Conservation (phyloP, 2,888 invertebrate species). For the Torymus tubicola region DNA sequence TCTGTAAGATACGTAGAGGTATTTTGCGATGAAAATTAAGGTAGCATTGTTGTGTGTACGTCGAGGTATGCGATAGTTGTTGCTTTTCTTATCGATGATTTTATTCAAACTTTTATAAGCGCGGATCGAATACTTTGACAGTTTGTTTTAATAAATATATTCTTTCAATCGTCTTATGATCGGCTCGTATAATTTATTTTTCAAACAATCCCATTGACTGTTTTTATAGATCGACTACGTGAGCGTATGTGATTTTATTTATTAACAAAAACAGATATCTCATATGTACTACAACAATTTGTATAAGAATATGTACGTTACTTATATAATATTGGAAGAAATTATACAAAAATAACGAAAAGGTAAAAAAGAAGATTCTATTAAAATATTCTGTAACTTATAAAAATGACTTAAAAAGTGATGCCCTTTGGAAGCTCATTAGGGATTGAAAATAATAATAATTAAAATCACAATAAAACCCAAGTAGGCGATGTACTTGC, state of each 20-base stretch:
- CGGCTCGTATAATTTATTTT: slow-evolving; percentile 3
- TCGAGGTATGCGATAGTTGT: slow-evolving; percentile 36
- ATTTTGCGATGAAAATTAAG: slow-evolving; percentile 57
- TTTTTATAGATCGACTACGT: slow-evolving; percentile 42
- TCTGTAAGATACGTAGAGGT: slow-evolving; percentile 68
- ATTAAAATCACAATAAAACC: slow-evolving; percentile 12
- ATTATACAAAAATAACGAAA: no score
- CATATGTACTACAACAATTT: not conserved
- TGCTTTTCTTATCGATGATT: slow-evolving; percentile 1
- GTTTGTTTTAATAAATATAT: not conserved
- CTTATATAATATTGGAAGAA: no score
- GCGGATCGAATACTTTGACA: slow-evolving; percentile 20
- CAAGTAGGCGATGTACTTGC: slow-evolving; percentile 37
- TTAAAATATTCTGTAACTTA: no score
- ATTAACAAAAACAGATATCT: not conserved
- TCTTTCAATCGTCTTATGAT: not conserved
- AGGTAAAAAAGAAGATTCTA: no score
- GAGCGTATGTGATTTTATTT: slow-evolving; percentile 20
- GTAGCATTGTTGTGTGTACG: slow-evolving; percentile 27
- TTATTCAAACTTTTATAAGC: slow-evolving; percentile 10
- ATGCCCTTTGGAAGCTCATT: slow-evolving; percentile 4
- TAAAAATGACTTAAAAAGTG: no score
- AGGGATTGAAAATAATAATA: not conserved
- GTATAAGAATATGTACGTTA: not conserved
- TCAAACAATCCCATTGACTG: slow-evolving; percentile 24